These are phyloP conservation scores for Pimpla rufipes DNA, from an alignment of 2,888 invertebrate genomes.

Conservation along the genomic window DNA sequence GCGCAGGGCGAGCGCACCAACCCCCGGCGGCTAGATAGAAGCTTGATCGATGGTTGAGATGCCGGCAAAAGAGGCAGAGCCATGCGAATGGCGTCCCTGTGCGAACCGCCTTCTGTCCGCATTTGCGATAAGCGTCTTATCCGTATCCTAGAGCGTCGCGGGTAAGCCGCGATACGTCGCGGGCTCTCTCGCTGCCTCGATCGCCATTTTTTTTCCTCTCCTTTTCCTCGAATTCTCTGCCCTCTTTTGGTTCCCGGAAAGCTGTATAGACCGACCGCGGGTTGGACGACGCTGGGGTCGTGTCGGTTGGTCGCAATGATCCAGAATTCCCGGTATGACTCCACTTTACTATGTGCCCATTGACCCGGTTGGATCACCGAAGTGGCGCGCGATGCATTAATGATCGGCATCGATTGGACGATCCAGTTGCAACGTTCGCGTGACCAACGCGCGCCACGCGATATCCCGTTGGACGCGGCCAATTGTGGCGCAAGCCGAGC, in stretches of 20 bases:
- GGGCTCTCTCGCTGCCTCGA: slow-evolving; percentile 37
- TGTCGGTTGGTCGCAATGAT: no score
- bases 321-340: neutral
- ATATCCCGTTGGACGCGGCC: neutral
- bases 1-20: slow-evolving; percentile 19
- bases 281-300: neutral
- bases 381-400: no score
- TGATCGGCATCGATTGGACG: no score
- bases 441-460: no score
- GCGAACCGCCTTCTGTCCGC: slow-evolving; percentile 48
- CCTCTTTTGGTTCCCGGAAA: neutral
- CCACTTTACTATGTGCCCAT: neutral
- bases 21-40: slow-evolving; percentile 55
- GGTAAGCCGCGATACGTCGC: slow-evolving; percentile 63
- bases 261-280: neutral
- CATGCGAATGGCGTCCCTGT: slow-evolving; percentile 35
- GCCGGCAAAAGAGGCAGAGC: slow-evolving; percentile 28
- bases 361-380: neutral
- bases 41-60: slow-evolving; percentile 71
- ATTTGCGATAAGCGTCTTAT: slow-evolving; percentile 72
- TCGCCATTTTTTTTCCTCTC: slow-evolving; percentile 12
- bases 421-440: no score
- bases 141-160: slow-evolving; percentile 51
- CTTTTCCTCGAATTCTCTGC: neutral
- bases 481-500: neutral